Percentiles rank a stretch among this genome's conserved stretches.
These are phyloP conservation scores for Epsilonema sp. DNA, from an alignment of 2,888 invertebrate species.

Conservation along the genomic window DNA sequence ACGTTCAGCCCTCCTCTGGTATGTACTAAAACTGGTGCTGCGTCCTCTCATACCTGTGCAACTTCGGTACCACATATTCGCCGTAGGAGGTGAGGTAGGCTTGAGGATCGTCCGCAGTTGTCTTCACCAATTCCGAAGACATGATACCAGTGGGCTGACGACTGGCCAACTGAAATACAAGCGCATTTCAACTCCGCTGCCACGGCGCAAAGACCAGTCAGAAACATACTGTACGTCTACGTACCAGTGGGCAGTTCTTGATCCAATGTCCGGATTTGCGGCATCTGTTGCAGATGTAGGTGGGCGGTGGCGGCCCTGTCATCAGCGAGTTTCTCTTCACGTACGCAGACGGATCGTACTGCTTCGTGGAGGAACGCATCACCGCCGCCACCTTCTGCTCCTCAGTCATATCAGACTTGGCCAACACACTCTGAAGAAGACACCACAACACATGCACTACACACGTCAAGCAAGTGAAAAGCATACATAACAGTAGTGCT, in stretches of 20 bases:
- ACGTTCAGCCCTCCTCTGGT: too few species aligned
- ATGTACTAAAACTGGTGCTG: too few species aligned
- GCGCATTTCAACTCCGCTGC: neutral
- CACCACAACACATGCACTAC: too few species aligned
- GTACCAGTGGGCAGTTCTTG: constrained; percentile 58
- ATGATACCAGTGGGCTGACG: constrained; percentile 82
- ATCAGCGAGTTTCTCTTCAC: constrained; percentile 68
- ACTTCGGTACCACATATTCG: constrained; percentile 33
- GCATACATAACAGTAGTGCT: too few species aligned
- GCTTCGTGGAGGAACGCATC: constrained; percentile 87
- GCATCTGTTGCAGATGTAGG: constrained; percentile 82
- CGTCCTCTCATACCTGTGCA: constrained; percentile 32
- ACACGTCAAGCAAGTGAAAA: too few species aligned
- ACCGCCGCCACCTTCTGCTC: constrained; percentile 92
- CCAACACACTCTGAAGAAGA: constrained; percentile 42
- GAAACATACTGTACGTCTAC: too few species aligned
- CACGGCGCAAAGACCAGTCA: constrained; percentile 5
- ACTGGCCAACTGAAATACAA: constrained; percentile 19
- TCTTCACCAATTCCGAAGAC: constrained; percentile 34
- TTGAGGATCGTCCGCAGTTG: constrained; percentile 30
- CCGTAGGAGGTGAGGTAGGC: constrained; percentile 33
- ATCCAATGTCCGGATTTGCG: constrained; percentile 91
- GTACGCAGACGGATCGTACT: constrained; percentile 92
- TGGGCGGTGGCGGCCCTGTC: constrained; percentile 67
- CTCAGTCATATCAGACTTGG: constrained; percentile 74